Evolutionary conservation across 2,888 invertebrate genomes (phyloP), one percentile per base, ranked within the genome.

Genomic region (Caenorhabditis sp.): DNA sequence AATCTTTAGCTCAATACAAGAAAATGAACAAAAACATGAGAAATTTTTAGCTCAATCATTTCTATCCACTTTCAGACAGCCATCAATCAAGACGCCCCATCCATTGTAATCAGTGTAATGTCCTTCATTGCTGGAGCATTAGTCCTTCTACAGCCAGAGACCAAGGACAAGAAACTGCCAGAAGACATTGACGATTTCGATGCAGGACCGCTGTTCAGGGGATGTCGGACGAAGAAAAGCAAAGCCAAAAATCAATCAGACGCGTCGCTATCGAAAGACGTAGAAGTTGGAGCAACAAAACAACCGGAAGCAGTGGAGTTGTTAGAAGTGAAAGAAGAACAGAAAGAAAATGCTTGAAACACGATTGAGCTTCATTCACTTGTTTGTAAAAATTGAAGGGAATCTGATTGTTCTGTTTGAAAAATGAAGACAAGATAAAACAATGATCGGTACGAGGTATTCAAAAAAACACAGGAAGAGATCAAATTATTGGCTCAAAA

Each of bases 141-240:
- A n/a, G 88, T 87, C 0, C 47, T 87, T n/a, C 72, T 84, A 41
- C 83, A 89, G 16, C 90, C 91, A 6, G 91, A 91, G 75, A 91
- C 91, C 2, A 90, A 89, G 38, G 28, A 44, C 64, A 83, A 82
- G 47, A 80, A 81, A 31, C 51, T 87, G 47, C 85, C 88, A 0
- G 84, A 90, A 66, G 90, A 91, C 69, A 69, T 91, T 16, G 85
- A 87, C 56, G 86, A 87, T 64, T 89, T 90, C 75, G 87, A 88
- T 26, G 79, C 80, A 7, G 90, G 89, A 22, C 87, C 87, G 31
- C 38, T 90, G 2, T 66, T 84, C 58, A 59, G 82, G 35, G 54
- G 77, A 19, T 82, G 69, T 22, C 49, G 49, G 22, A 47, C n/a
- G 24, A 63, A 35, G 22, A 59, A 38, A 3, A 59, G n/a, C 3